phyloP scores from a whole-genome alignment of 2,113 vertebrate genomes.

The Perca schrenkii region DNA sequence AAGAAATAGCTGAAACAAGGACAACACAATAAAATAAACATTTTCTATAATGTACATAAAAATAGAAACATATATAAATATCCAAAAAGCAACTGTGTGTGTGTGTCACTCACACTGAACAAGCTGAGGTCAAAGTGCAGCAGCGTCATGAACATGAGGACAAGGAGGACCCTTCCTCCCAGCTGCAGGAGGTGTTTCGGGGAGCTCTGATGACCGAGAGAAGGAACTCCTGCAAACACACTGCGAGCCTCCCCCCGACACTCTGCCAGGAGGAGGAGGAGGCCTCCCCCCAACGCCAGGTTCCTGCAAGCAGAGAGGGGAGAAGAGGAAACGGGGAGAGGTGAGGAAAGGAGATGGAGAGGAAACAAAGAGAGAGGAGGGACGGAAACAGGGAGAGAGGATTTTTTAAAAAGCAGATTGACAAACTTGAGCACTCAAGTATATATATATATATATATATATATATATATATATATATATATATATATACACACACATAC shows the following conservation, averaged over 20 bases:
- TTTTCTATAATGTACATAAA: too few relatives aligned
- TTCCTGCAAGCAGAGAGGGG: conserved; percentile 84
- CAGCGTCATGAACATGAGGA: conserved; percentile 97
- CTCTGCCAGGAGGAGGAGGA: conserved; percentile 91
- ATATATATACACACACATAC: too few relatives aligned
- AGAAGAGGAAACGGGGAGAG: background rate
- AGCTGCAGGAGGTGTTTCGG: conserved; percentile 96
- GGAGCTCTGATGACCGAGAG: conserved; percentile 90
- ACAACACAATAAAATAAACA: too few relatives aligned
- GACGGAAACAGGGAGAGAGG: background rate
- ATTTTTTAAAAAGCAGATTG: too few relatives aligned
- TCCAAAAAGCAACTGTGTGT: background rate
- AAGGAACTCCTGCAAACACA: conserved; percentile 94
- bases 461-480: too few relatives aligned
- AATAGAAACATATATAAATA: too few relatives aligned
- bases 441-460: too few relatives aligned
- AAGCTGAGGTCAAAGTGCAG: conserved; percentile 92
- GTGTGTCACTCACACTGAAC: conserved; percentile 87
- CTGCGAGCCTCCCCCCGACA: conserved; percentile 92
- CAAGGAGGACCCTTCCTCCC: conserved; percentile 90
- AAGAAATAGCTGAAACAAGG: too few relatives aligned
- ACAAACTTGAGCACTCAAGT: too few relatives aligned
- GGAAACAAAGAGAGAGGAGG: background rate
- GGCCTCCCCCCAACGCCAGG: conserved; percentile 90
- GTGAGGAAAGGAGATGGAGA: too few relatives aligned